A percentile compares a stretch with the other conserved stretches of the same genome.
Evolutionary conservation across 2,113 vertebrate species (phyloP).

Genomic region (Marcusenius ussheri): DNA sequence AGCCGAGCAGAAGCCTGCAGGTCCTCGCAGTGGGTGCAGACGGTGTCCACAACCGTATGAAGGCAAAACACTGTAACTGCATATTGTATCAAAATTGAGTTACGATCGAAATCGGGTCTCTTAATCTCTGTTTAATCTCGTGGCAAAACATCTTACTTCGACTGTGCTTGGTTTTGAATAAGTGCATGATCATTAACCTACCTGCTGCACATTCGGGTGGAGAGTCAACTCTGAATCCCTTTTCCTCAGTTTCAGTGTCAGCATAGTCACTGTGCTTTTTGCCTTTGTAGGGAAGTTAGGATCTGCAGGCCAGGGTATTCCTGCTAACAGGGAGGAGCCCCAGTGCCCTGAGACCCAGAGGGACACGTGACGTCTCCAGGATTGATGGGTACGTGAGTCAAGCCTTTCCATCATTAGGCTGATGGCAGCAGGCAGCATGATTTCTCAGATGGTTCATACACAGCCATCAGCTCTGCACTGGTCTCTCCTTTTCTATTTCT

Average conservation of each 20-base stretch:
- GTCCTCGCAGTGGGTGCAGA: not conserved
- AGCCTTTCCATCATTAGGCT: not conserved
- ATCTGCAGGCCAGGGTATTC: not conserved
- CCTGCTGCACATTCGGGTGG: not conserved
- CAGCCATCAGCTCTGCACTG: not conserved
- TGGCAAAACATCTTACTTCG: not conserved
- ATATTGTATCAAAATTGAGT: not conserved
- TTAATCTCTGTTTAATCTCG: not conserved
- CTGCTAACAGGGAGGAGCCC: not conserved
- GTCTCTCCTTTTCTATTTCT: not conserved
- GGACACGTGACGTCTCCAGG: not conserved
- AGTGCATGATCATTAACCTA: not conserved
- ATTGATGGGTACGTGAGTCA: not conserved
- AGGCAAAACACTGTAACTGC: not conserved
- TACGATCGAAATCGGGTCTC: not conserved
- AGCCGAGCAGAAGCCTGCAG: constrained; percentile 16
- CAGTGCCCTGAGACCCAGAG: not conserved
- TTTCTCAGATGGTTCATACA: not conserved
- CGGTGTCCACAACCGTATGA: not conserved
- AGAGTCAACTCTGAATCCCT: not conserved
- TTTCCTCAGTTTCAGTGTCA: not conserved
- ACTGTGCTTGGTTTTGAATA: not conserved
- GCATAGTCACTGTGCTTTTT: not conserved
- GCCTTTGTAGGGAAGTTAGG: not conserved
- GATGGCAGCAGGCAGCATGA: not conserved